phyloP scores from a whole-genome alignment of 1,140 invertebrate species.

The Penaeus indicus region DNA sequence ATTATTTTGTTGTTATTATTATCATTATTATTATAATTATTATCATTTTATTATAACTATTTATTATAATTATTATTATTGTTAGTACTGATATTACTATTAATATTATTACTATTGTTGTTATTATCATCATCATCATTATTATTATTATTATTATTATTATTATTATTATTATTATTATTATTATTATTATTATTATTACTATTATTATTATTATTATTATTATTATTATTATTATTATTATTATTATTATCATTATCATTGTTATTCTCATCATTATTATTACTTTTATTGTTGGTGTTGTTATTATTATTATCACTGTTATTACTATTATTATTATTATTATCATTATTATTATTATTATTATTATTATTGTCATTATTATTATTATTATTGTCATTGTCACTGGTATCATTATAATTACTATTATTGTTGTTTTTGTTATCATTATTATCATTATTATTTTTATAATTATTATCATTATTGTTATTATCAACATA shows the following conservation, averaged over 20 bases:
- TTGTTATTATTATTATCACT: too few species aligned
- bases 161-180: background rate
- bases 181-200: background rate
- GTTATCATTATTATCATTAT: too few species aligned
- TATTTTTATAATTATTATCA: too few species aligned
- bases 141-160: background rate
- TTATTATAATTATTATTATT: conserved; percentile 8
- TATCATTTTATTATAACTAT: conserved; percentile 10
- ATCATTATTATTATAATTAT: background rate
- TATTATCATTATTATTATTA: too few species aligned
- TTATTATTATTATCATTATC: conserved; percentile 9
- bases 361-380: too few species aligned
- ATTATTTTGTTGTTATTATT: conserved; percentile 2
- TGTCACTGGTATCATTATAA: too few species aligned
- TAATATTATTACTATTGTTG: background rate
- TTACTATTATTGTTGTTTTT: too few species aligned
- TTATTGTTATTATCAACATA: too few species aligned
- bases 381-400: too few species aligned
- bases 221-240: conserved; percentile 21
- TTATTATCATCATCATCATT: too few species aligned
- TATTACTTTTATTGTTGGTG: too few species aligned
- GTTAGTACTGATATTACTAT: conserved; percentile 1
- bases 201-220: background rate
- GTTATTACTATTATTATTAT: too few species aligned
- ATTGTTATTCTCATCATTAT: background rate